Percentiles rank a stretch among this genome's conserved stretches.
phyloP scores from a whole-genome alignment of 35 echinoderm and acorn worm species.

The Apostichopus parvimensis region DNA sequence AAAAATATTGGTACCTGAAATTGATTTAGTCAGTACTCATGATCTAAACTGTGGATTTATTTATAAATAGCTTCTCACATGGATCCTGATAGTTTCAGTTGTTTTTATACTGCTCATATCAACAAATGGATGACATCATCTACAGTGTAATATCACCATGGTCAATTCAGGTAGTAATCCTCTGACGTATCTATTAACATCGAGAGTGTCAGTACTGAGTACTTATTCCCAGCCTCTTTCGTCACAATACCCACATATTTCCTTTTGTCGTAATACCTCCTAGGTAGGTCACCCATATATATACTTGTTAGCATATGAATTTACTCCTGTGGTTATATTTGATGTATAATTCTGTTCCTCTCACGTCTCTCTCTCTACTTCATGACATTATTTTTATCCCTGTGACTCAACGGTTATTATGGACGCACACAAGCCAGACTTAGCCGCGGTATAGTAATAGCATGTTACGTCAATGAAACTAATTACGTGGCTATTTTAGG shows the following conservation, averaged over 20 bases:
- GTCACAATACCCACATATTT: neutral
- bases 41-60: too few relatives aligned
- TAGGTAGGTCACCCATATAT: neutral
- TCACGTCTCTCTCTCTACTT: neutral
- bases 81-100: too few relatives aligned
- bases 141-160: too few relatives aligned
- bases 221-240: neutral
- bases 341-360: neutral
- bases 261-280: constrained; percentile 4
- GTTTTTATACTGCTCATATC: too few relatives aligned
- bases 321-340: neutral
- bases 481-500: constrained; percentile 26
- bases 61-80: too few relatives aligned
- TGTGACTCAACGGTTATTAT: constrained; percentile 19
- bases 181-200: too few relatives aligned
- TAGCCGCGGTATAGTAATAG: neutral
- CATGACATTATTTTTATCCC: constrained; percentile 21
- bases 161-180: too few relatives aligned
- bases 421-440: neutral
- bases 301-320: neutral
- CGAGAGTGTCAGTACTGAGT: too few relatives aligned
- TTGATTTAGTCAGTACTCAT: too few relatives aligned
- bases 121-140: too few relatives aligned
- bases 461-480: constrained; percentile 44
- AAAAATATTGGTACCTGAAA: too few relatives aligned